Conservation (phyloP, 2,797 vertebrate genomes). For the Ciconia nigra region DNA sequence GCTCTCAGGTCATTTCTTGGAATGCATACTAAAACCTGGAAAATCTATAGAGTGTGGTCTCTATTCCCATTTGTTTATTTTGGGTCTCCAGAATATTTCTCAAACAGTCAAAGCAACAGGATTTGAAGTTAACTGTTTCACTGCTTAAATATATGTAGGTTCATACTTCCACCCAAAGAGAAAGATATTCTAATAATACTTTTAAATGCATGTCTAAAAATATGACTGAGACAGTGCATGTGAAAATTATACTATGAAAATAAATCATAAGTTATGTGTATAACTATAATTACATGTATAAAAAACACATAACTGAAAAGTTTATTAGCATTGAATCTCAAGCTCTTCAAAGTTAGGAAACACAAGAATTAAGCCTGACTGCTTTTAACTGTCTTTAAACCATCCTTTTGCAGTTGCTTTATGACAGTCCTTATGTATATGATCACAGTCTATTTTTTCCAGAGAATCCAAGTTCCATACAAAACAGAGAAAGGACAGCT, state of each 20-base stretch:
- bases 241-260: background rate
- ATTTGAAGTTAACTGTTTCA: slow-evolving; percentile 58
- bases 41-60: slow-evolving; percentile 29
- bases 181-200: background rate
- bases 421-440: background rate
- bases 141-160: background rate
- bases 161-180: background rate
- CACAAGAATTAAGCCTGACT: background rate
- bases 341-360: background rate
- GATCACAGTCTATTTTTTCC: background rate
- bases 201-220: background rate
- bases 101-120: background rate
- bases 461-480: background rate
- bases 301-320: background rate
- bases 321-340: background rate
- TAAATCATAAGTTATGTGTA: background rate
- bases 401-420: background rate
- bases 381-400: background rate
- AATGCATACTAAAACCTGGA: slow-evolving; percentile 64
- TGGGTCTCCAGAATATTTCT: slow-evolving; percentile 38
- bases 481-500: background rate
- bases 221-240: background rate
- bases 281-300: background rate
- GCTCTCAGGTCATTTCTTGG: slow-evolving; percentile 55
- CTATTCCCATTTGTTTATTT: slow-evolving; percentile 62